Percentiles rank a stretch among this genome's conserved stretches.
Evolutionary conservation across 2,797 vertebrate genomes (phyloP).

Genomic region (Hypotaenidia philippensis): DNA sequence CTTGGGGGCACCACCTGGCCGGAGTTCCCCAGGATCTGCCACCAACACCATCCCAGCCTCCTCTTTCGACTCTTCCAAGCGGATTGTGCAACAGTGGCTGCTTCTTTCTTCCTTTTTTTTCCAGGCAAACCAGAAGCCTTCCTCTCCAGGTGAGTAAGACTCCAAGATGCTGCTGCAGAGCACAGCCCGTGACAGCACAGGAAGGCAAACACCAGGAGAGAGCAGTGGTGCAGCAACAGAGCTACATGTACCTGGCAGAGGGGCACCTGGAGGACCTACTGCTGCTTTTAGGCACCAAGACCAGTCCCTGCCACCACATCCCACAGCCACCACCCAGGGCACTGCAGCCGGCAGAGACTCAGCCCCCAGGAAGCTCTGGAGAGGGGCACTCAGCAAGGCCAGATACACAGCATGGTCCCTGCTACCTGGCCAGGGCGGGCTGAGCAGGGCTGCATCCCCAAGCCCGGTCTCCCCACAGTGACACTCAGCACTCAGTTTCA

Average conservation of each 20-base stretch:
- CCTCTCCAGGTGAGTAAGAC: too few relatives aligned
- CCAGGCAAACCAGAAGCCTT: background rate
- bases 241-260: rapidly evolving
- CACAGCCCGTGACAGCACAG: background rate
- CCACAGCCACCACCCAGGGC: too few relatives aligned
- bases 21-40: background rate
- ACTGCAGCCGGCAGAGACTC: rapidly evolving
- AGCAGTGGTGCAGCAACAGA: background rate
- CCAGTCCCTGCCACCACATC: background rate
- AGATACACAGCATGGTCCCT: background rate
- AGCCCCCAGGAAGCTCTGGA: background rate
- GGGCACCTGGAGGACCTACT: background rate
- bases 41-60: background rate
- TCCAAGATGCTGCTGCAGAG: background rate
- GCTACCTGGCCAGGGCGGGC: background rate
- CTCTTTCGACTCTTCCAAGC: background rate
- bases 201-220: background rate
- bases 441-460: background rate
- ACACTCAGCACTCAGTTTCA: rapidly evolving
- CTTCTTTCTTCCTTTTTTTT: too few relatives aligned
- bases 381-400: background rate
- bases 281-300: background rate
- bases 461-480: rapidly evolving
- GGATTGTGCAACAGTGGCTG: background rate
- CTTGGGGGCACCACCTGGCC: background rate